Evolutionary conservation across 2,113 vertebrate genomes (phyloP).

Genomic region (Brevimyrus niger): DNA sequence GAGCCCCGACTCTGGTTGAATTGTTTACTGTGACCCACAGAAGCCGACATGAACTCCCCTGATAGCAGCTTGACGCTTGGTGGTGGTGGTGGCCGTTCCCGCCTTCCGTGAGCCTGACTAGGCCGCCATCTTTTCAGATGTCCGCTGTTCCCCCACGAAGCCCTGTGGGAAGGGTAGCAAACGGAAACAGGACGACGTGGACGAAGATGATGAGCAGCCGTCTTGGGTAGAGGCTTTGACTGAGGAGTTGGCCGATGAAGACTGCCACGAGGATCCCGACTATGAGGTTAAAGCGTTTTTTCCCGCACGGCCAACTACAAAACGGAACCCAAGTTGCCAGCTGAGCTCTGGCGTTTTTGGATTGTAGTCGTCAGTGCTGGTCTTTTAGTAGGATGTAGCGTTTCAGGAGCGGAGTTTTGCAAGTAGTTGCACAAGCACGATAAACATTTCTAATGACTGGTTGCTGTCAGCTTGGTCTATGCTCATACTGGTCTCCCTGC

Average conservation of each 20-base stretch:
- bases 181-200: conserved; percentile 68
- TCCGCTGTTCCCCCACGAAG: conserved; percentile 47
- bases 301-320: too few species aligned
- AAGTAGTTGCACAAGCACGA: not conserved
- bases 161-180: conserved; percentile 64
- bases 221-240: conserved; percentile 58
- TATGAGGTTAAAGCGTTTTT: conserved; percentile 45
- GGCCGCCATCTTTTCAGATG: conserved; percentile 47
- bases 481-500: not conserved
- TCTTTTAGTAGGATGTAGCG: not conserved
- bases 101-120: not conserved
- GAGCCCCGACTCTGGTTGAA: not conserved
- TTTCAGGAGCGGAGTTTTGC: not conserved
- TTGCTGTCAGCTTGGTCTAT: not conserved
- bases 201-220: conserved; percentile 62
- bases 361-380: not conserved
- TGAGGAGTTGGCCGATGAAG: conserved; percentile 53
- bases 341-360: not conserved
- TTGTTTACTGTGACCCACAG: not conserved
- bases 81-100: not conserved
- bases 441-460: not conserved
- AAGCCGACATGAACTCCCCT: not conserved
- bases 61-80: not conserved
- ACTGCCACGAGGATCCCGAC: conserved; percentile 36
- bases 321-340: not conserved